Evolutionary conservation across 2,888 invertebrate species (phyloP).

Genomic region (Heliconius charithonia): DNA sequence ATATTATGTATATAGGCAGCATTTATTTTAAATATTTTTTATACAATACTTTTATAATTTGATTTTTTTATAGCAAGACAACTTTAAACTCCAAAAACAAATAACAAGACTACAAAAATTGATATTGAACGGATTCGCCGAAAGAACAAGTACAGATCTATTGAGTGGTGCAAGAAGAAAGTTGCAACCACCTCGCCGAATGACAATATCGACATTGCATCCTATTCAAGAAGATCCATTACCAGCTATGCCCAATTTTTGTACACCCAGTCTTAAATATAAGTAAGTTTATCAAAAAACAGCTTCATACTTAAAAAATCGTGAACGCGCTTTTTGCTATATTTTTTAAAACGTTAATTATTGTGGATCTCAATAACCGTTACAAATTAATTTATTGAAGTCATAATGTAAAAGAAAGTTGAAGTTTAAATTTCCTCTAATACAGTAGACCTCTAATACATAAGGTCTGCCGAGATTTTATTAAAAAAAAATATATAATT

Average conservation of each 20-base stretch:
- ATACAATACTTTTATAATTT: not conserved
- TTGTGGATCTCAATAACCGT: too few species aligned
- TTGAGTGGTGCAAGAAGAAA: constrained; percentile 60
- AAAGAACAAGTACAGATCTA: constrained; percentile 58
- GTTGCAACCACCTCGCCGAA: constrained; percentile 59
- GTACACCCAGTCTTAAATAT: constrained; percentile 73
- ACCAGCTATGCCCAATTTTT: constrained; percentile 60
- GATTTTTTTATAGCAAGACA: constrained; percentile 67
- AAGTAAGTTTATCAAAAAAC: constrained; percentile 61
- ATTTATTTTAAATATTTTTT: too few species aligned
- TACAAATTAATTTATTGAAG: not conserved
- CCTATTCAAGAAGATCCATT: constrained; percentile 57
- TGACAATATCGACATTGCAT: constrained; percentile 68
- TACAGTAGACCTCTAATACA: too few species aligned
- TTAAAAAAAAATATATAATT: too few species aligned
- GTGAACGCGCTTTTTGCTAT: too few species aligned
- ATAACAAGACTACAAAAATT: constrained; percentile 65
- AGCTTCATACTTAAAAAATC: not conserved
- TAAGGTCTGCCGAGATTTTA: too few species aligned
- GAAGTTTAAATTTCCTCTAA: not conserved
- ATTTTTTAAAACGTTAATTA: too few species aligned
- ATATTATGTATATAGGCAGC: too few species aligned
- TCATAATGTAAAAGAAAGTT: not conserved
- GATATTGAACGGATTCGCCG: constrained; percentile 69
- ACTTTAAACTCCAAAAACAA: constrained; percentile 64